Evolutionary conservation across 2,888 invertebrate genomes (phyloP).

Genomic region (Dryococelus australis): DNA sequence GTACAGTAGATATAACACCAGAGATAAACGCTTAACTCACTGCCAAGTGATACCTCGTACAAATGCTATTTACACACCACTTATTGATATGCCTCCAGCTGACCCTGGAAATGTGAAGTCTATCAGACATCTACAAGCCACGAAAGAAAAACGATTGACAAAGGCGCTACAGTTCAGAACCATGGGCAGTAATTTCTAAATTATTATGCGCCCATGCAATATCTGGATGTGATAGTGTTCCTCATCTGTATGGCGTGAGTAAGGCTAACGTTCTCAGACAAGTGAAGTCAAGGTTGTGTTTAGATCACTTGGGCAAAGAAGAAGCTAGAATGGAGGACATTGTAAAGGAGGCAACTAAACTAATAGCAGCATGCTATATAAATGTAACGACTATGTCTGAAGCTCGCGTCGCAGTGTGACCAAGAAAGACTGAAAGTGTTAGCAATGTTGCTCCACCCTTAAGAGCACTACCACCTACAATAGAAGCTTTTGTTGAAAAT

Average conservation of each 20-base stretch:
- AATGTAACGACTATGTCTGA: slow-evolving; percentile 16
- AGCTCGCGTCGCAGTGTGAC: slow-evolving; percentile 11
- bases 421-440: slow-evolving; percentile 13
- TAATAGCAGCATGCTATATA: too few species aligned
- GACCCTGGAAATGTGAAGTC: slow-evolving; percentile 17
- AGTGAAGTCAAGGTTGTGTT: slow-evolving; percentile 13
- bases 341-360: too few species aligned
- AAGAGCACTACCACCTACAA: slow-evolving; percentile 5
- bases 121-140: slow-evolving; percentile 17
- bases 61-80: too few species aligned
- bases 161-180: slow-evolving; percentile 1
- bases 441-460: not conserved
- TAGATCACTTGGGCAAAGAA: slow-evolving; percentile 19
- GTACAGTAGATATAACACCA: too few species aligned
- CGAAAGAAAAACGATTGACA: not conserved
- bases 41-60: too few species aligned
- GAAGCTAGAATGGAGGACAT: too few species aligned
- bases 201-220: too few species aligned
- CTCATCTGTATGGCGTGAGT: not conserved
- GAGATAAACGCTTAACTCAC: too few species aligned
- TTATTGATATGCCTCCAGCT: too few species aligned
- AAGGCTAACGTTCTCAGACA: slow-evolving; percentile 21
- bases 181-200: too few species aligned
- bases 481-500: too few species aligned
- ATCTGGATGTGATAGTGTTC: too few species aligned